Base-by-base conservation (phyloP, 2,113 vertebrate genomes). In the Prolemur simus region DNA sequence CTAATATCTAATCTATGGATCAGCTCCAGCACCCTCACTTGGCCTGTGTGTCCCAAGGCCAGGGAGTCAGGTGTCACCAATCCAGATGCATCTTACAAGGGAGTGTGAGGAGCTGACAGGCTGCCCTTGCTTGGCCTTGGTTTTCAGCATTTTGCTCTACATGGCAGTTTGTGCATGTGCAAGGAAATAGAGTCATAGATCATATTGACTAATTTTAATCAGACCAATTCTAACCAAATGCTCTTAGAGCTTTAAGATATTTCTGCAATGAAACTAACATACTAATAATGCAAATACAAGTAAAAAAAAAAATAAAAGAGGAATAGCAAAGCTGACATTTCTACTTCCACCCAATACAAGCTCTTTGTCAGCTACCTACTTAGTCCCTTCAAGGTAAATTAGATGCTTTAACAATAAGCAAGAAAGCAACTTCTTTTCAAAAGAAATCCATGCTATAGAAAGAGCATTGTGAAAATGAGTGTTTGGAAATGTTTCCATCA, bases 401-500 rank as follows among this genome's bases (percentile, higher is more conserved):
- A 92, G 81, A 88, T 92, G 81, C 32, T 84, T 85, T 85, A 94
- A 94, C 90, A 94, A 71, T 92, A 87, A 90, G 52, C 39, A 54
- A 90, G 58, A 85, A 90, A 95, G 69, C n/a, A 84, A 82, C 88
- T 80, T 94, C 52, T 92, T 96, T 92, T 88, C 76, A 54, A 85
- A 83, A 86, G 84, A 76, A 92, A 96, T 89, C 63, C 25, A 5
- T 29, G 68, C 25, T 89, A 81, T 77, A n/a, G 71, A 88, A 92
- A 92, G 32, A 84, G 21, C 71, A 66, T 63, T 97, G 90, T 92
- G 71, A 71, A 97, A 85, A 90, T 66, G 32, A 68, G 90, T 63
- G 64, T 96, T 96, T 95, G 68, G 87, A 96, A 97, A 92, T 94
- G 47, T 95, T 95, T 85, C 85, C 77, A 66, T 97, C 90, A 73